Percentiles rank a stretch among this genome's conserved stretches.
Evolutionary conservation across 64 coral and sea anemone genomes (phyloP).

Genomic region (Porites lutea): DNA sequence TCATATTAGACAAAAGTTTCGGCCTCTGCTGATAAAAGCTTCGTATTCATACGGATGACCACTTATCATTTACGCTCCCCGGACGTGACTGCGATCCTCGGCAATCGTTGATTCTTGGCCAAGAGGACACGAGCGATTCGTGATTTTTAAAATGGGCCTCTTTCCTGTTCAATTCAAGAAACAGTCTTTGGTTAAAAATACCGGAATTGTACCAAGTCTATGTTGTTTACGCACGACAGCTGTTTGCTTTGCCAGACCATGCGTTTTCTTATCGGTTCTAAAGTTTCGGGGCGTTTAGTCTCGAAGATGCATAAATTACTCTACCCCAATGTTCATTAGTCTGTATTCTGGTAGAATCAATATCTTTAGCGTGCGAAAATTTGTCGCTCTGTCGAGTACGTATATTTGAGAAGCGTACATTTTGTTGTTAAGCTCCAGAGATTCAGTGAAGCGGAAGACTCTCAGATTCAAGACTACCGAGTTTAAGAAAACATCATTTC

Average conservation of each 20-base stretch:
- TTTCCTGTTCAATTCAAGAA: background rate
- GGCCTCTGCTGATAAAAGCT: background rate
- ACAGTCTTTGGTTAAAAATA: background rate
- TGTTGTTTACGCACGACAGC: background rate
- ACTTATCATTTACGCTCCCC: background rate
- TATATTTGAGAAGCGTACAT: background rate
- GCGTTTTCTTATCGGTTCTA: background rate
- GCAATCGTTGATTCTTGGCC: background rate
- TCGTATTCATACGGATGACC: background rate
- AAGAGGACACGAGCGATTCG: background rate
- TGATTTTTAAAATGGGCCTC: background rate
- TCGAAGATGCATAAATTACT: constrained; percentile 43
- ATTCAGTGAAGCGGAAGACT: background rate
- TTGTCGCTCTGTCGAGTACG: background rate
- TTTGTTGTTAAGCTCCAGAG: background rate
- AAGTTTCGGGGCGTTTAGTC: background rate
- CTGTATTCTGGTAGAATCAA: constrained; percentile 7
- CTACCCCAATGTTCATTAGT: constrained; percentile 12
- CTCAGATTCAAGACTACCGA: background rate
- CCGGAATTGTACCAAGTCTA: background rate
- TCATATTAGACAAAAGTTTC: background rate
- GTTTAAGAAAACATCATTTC: background rate
- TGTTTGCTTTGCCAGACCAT: constrained; percentile 3
- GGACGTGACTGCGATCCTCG: background rate
- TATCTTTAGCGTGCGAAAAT: constrained; percentile 9